Evolutionary conservation across 2,113 vertebrate species (phyloP).

Genomic region (Orientallactaga bullata): DNA sequence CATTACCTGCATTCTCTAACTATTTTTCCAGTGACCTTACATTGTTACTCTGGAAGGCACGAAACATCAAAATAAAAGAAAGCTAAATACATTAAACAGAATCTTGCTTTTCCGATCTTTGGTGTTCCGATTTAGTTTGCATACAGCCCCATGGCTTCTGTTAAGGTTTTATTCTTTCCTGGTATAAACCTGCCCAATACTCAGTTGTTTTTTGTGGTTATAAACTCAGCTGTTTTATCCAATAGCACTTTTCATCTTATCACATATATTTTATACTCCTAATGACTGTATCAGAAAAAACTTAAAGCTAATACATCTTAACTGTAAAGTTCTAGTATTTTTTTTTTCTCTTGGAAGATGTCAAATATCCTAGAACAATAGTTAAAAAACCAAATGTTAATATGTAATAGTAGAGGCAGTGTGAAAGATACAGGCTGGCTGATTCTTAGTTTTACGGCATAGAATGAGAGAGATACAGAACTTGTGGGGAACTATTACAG

Average conservation of each 20-base stretch:
- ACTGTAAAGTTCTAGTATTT: neutral
- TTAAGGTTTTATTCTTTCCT: neutral
- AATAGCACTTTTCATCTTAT: neutral
- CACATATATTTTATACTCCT: neutral
- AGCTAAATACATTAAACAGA: too few relatives aligned
- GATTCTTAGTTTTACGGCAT: neutral
- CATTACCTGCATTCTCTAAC: neutral
- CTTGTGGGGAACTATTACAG: too few relatives aligned
- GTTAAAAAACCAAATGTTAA: neutral
- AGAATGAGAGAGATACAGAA: neutral
- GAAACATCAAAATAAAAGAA: neutral
- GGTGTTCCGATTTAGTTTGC: neutral
- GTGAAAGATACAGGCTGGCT: neutral
- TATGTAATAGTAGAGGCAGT: neutral
- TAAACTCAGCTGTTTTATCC: neutral
- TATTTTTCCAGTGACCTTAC: neutral
- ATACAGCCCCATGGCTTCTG: neutral
- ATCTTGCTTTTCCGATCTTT: neutral
- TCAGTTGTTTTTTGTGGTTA: neutral
- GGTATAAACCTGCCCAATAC: neutral
- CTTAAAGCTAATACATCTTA: neutral
- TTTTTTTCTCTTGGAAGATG: slow-evolving; percentile 24
- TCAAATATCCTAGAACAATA: neutral
- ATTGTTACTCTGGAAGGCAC: neutral
- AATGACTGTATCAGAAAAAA: neutral